Evolutionary conservation across 2,113 vertebrate species (phyloP).

Genomic region (Dasypus novemcinctus): DNA sequence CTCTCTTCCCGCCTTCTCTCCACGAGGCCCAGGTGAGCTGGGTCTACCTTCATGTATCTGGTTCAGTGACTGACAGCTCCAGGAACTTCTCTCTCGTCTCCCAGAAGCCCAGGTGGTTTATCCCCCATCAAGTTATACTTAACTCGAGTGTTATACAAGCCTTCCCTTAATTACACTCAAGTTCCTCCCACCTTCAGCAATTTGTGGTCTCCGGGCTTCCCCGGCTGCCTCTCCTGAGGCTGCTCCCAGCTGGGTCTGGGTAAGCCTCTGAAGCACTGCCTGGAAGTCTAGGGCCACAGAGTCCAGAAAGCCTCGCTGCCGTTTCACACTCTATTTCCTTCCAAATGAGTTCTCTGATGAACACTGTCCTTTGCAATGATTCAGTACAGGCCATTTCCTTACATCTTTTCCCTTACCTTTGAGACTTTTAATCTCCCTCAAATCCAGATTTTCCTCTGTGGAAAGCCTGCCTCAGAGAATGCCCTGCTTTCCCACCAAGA

Average conservation of each 20-base stretch:
- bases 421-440: conserved; percentile 48
- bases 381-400: conserved; percentile 36
- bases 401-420: conserved; percentile 45
- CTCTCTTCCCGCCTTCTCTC: background rate
- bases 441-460: conserved; percentile 21
- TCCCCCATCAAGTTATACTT: conserved; percentile 72
- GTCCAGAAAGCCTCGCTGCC: conserved; percentile 60
- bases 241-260: conserved; percentile 27
- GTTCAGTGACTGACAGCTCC: conserved; percentile 28
- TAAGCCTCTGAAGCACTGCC: background rate
- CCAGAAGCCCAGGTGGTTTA: conserved; percentile 66
- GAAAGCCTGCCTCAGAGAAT: conserved; percentile 16
- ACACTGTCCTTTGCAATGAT: conserved; percentile 61
- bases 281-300: conserved; percentile 28
- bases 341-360: conserved; percentile 74
- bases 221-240: background rate
- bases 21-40: background rate
- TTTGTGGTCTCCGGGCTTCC: conserved; percentile 64
- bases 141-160: conserved; percentile 56
- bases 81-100: conserved; percentile 34
- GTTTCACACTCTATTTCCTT: conserved; percentile 74
- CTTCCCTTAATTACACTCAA: conserved; percentile 76
- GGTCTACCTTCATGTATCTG: background rate
- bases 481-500: background rate
- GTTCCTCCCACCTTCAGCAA: conserved; percentile 64